Conservation (phyloP, 2,797 vertebrate genomes). For the Pseudomugil tenellus region DNA sequence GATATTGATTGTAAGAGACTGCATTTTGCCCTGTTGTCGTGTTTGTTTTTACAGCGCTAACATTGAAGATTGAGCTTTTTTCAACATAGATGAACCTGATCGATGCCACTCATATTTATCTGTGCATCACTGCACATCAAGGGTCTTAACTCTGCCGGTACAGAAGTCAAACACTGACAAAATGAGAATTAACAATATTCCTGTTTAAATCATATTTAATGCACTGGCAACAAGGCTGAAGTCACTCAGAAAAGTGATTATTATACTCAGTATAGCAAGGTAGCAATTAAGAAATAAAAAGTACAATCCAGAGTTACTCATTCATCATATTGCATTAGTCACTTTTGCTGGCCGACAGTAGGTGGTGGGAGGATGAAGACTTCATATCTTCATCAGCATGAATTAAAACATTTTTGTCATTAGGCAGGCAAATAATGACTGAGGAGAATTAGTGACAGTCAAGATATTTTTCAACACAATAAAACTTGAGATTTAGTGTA, state of each 20-base stretch:
- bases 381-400: background rate
- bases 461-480: background rate
- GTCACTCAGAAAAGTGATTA: slow-evolving; percentile 18
- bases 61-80: slow-evolving; percentile 17
- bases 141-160: background rate
- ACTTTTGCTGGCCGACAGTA: slow-evolving; percentile 9
- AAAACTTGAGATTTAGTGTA: too few species aligned
- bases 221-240: slow-evolving; percentile 21
- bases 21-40: slow-evolving; percentile 26
- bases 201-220: slow-evolving; percentile 4
- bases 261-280: slow-evolving; percentile 40
- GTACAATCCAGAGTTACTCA: slow-evolving; percentile 38
- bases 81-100: slow-evolving; percentile 10
- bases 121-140: background rate
- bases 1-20: slow-evolving; percentile 32
- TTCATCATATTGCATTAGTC: slow-evolving; percentile 36
- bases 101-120: too few species aligned
- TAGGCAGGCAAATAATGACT: background rate
- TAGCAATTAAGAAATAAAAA: slow-evolving; percentile 54
- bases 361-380: slow-evolving; percentile 2
- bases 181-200: background rate
- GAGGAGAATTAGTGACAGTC: background rate
- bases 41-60: slow-evolving; percentile 22
- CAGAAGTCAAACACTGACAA: background rate
- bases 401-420: background rate